Evolutionary conservation across 1,140 invertebrate species (phyloP).

Genomic region (Batillaria attramentaria): DNA sequence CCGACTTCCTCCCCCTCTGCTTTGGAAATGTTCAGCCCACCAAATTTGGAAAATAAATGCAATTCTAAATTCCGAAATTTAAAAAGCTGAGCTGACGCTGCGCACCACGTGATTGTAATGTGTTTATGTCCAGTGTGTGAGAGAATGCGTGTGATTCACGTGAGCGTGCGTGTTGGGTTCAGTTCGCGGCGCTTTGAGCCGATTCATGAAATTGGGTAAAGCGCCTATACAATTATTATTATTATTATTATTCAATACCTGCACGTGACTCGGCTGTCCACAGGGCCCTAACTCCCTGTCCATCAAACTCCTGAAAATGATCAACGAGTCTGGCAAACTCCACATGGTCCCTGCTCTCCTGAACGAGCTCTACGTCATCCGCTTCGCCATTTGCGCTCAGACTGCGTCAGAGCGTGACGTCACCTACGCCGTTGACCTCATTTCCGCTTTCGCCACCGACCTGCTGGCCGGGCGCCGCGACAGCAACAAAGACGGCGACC

Average conservation of each 20-base stretch:
- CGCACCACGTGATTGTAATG: too few species aligned
- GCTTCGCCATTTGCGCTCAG: slow-evolving; percentile 92
- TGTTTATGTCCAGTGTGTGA: too few species aligned
- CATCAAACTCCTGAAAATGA: slow-evolving; percentile 92
- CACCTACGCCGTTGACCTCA: slow-evolving; percentile 90
- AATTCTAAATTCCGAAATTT: too few species aligned
- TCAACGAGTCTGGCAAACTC: slow-evolving; percentile 96
- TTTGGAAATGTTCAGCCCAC: too few species aligned
- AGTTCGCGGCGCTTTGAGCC: too few species aligned
- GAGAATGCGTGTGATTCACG: too few species aligned
- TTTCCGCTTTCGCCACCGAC: slow-evolving; percentile 87
- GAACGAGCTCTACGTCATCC: slow-evolving; percentile 91
- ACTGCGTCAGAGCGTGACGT: slow-evolving; percentile 91
- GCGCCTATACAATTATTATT: too few species aligned
- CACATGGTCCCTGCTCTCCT: slow-evolving; percentile 97
- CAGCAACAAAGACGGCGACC: slow-evolving; percentile 41
- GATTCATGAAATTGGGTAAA: too few species aligned
- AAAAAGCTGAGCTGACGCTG: too few species aligned
- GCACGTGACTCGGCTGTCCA: not conserved
- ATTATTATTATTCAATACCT: not conserved
- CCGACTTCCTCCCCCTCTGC: too few species aligned
- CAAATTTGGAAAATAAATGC: too few species aligned
- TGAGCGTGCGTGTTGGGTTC: too few species aligned
- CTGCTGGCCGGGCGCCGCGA: slow-evolving; percentile 72
- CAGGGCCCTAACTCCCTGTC: slow-evolving; percentile 91